Evolutionary conservation across 2,113 vertebrate species (phyloP), one percentile per base, ranked within the genome.

Genomic region (Sylvia atricapilla): DNA sequence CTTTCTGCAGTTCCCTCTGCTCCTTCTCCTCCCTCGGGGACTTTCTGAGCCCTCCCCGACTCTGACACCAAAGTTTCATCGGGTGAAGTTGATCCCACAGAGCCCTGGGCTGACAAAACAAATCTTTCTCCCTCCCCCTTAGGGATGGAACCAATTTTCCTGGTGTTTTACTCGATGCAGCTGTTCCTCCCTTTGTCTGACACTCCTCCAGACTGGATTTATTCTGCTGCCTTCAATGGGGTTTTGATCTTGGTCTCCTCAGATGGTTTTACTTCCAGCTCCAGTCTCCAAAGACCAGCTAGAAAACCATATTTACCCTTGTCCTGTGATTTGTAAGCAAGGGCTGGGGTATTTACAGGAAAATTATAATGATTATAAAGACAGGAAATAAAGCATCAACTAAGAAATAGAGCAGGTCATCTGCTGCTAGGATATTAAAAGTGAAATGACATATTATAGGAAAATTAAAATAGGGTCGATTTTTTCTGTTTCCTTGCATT

Each of bases 71-170:
- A 86, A 83, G 24, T 87, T 90, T 47, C 30, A 43, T 31, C 25
- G 20, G 37, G 18, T 58, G 19, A 73, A 79, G 43, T 56, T 44
- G 89, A 68, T 95, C 90, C 70, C 80, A 22, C 50, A 25, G 44
- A 67, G 76, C 93, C 70, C 92, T 27, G 69, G 39, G 59, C 76
- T 95, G 53, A 4, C 13, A 8, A 94, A 95, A 81, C 91, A 89
- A 93, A 84, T 81, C 87, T 16, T 62, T 41, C 70, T 86, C 74
- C 95, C 87, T 95, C 94, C 94, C 88, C 84, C 56, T 35, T n/a
- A 49, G 89, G 93, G 91, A 95, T 96, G 97, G 95, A 96, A 97
- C 55, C 95, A 50, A 94, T 97, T 96, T 97, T 96, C 85, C 85
- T 72, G 3, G 60, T 53, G 89, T 68, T 95, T 95, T 91, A 95